Evolutionary conservation across 2,888 invertebrate genomes (phyloP).

Genomic region (Zygothrica quintamaculata): DNA sequence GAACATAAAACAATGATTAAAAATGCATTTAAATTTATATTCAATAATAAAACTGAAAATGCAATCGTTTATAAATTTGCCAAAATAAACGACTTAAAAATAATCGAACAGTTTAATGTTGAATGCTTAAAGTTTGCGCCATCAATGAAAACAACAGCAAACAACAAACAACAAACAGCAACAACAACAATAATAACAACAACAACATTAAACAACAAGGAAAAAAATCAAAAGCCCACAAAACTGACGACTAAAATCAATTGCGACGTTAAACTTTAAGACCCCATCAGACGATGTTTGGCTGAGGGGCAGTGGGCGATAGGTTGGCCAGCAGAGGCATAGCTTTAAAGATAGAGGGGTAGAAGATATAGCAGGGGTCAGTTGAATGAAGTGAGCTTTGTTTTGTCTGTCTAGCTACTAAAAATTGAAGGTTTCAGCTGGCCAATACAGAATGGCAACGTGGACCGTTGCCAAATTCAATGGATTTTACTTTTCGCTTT

Average conservation of each 20-base stretch:
- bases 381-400: conserved; percentile 26
- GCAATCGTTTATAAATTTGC: conserved; percentile 59
- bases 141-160: conserved; percentile 46
- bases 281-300: conserved; percentile 45
- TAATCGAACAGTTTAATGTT: conserved; percentile 66
- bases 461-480: conserved; percentile 73
- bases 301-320: not conserved
- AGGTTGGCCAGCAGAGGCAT: not conserved
- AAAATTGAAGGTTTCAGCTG: conserved; percentile 74
- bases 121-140: conserved; percentile 62
- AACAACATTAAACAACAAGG: conserved; percentile 21
- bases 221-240: conserved; percentile 73
- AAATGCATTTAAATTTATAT: conserved; percentile 73
- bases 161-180: conserved; percentile 17
- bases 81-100: conserved; percentile 47
- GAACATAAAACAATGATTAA: conserved; percentile 69
- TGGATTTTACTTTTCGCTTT: conserved; percentile 77
- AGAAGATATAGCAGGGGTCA: conserved; percentile 4
- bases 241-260: conserved; percentile 79
- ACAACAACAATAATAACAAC: conserved; percentile 43
- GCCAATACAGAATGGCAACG: conserved; percentile 45
- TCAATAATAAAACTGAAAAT: conserved; percentile 66
- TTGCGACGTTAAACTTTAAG: conserved; percentile 78
- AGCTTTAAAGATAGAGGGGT: not conserved
- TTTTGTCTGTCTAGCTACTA: conserved; percentile 59